Percentiles rank a stretch among this genome's conserved stretches.
Conservation (phyloP, 2,888 invertebrate genomes). For the Pycnomerus fuliginosus region DNA sequence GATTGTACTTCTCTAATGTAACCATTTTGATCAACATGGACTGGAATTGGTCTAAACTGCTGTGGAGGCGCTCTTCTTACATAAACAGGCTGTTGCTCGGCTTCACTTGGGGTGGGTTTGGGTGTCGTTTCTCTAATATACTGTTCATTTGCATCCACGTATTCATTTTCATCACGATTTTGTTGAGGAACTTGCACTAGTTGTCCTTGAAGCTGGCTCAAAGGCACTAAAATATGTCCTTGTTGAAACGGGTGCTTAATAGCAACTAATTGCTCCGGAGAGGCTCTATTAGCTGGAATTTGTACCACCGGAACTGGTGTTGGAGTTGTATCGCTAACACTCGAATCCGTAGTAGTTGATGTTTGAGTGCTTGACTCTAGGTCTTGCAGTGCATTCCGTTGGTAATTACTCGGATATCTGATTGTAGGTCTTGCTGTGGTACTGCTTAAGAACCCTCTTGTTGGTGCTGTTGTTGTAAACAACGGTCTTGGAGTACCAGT, state of each 20-base stretch:
- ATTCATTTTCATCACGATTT: slow-evolving; percentile 33
- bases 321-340: slow-evolving; percentile 56
- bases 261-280: slow-evolving; percentile 48
- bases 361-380: slow-evolving; percentile 35
- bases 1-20: slow-evolving; percentile 43
- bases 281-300: slow-evolving; percentile 50
- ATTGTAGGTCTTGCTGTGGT: slow-evolving; percentile 42
- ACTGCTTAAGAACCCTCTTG: slow-evolving; percentile 59
- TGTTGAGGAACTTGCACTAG: slow-evolving; percentile 37
- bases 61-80: slow-evolving; percentile 34
- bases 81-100: slow-evolving; percentile 40
- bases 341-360: slow-evolving; percentile 55
- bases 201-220: slow-evolving; percentile 44
- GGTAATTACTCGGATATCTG: slow-evolving; percentile 33
- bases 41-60: slow-evolving; percentile 45
- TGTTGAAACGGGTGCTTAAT: slow-evolving; percentile 52
- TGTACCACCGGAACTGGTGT: slow-evolving; percentile 59
- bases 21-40: slow-evolving; percentile 49
- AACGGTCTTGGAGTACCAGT: slow-evolving; percentile 65
- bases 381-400: slow-evolving; percentile 29
- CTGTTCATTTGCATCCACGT: slow-evolving; percentile 35
- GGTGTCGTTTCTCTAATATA: slow-evolving; percentile 39
- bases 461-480: slow-evolving; percentile 66
- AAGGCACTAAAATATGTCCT: slow-evolving; percentile 47
- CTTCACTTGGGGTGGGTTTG: slow-evolving; percentile 47